Conservation (phyloP, 2,888 invertebrate species). For the Folsomia manolachei region DNA sequence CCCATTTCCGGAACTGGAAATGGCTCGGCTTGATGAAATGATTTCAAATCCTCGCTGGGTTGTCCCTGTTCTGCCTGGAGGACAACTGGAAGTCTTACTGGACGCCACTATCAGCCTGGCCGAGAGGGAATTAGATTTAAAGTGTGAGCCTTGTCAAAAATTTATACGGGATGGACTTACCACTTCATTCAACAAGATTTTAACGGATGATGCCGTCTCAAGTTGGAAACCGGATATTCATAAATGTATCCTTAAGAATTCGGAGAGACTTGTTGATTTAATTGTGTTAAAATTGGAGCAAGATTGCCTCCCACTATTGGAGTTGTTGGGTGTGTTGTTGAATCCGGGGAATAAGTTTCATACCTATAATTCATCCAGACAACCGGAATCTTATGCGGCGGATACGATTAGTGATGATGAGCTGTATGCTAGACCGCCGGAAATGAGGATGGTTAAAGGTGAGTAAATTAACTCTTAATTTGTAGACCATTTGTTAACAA, state of each 20-base stretch:
- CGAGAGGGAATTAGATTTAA: slow-evolving; percentile 72
- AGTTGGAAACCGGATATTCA: slow-evolving; percentile 98
- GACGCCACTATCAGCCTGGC: slow-evolving; percentile 85
- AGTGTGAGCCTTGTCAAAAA: slow-evolving; percentile 84
- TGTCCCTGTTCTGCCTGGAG: slow-evolving; percentile 93
- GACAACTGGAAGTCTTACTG: slow-evolving; percentile 87
- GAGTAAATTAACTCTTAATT: slow-evolving; percentile 1
- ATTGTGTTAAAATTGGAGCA: slow-evolving; percentile 85
- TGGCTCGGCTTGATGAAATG: slow-evolving; percentile 89
- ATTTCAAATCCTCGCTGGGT: slow-evolving; percentile 95
- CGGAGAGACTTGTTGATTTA: slow-evolving; percentile 85
- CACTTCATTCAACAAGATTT: slow-evolving; percentile 90
- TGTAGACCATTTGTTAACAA: too few species aligned
- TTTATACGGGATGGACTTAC: slow-evolving; percentile 93
- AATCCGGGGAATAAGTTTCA: slow-evolving; percentile 96
- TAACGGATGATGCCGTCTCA: slow-evolving; percentile 95
- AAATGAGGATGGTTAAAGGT: slow-evolving; percentile 78
- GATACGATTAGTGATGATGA: slow-evolving; percentile 68
- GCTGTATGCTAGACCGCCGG: slow-evolving; percentile 70
- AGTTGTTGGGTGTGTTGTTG: slow-evolving; percentile 87
- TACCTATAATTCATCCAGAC: slow-evolving; percentile 74
- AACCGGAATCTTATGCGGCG: slow-evolving; percentile 67
- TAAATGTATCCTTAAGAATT: slow-evolving; percentile 89
- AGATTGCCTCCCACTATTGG: slow-evolving; percentile 88
- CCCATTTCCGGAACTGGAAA: slow-evolving; percentile 77